Conservation (phyloP, 2,888 invertebrate species). For the Therioaphis trifolii region DNA sequence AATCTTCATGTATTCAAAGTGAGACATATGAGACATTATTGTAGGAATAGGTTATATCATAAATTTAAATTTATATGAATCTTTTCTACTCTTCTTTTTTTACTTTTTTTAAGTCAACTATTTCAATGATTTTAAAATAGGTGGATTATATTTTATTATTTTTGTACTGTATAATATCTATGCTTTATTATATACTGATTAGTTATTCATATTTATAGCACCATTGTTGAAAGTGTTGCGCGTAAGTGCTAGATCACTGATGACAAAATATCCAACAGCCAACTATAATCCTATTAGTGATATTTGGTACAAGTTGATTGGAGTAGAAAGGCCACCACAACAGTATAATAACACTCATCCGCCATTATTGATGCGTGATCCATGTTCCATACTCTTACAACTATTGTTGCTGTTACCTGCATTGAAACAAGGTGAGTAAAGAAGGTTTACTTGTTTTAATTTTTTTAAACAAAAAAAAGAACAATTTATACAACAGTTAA, state of each 20-base stretch:
- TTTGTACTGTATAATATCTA: too few relatives aligned
- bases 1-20: too few relatives aligned
- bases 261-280: constrained; percentile 65
- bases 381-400: constrained; percentile 86
- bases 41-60: too few relatives aligned
- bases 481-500: not conserved
- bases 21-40: too few relatives aligned
- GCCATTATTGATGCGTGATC: constrained; percentile 89
- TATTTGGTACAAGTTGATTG: constrained; percentile 73
- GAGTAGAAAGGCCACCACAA: constrained; percentile 66
- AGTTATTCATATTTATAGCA: constrained; percentile 72
- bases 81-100: too few relatives aligned
- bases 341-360: not conserved
- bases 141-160: too few relatives aligned
- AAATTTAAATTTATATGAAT: too few relatives aligned
- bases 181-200: too few relatives aligned
- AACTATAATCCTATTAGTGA: constrained; percentile 74
- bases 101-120: too few relatives aligned
- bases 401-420: constrained; percentile 86
- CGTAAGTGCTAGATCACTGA: constrained; percentile 82
- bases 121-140: too few relatives aligned
- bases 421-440: constrained; percentile 83
- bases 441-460: not conserved
- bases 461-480: not conserved
- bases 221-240: constrained; percentile 89